phyloP scores from a whole-genome alignment of 1,140 invertebrate species.

The Eueides isabella region DNA sequence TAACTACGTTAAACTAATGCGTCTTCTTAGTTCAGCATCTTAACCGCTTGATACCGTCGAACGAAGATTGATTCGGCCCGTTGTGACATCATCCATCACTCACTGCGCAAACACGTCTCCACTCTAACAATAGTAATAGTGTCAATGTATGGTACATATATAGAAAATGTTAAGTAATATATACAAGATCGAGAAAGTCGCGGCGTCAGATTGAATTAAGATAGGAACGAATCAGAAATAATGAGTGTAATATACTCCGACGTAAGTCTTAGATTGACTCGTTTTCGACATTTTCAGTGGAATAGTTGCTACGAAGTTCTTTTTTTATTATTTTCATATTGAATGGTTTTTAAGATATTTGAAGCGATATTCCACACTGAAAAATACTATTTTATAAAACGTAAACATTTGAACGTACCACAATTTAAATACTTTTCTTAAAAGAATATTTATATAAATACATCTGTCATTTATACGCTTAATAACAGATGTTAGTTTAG shows the following conservation, averaged over 20 bases:
- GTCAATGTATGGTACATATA: conserved; percentile 30
- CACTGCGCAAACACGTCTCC: conserved; percentile 37
- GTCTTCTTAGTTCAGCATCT: conserved; percentile 29
- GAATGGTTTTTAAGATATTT: too few species aligned
- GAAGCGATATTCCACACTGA: too few species aligned
- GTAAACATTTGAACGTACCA: too few species aligned
- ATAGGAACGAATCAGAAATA: not conserved
- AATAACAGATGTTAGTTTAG: too few species aligned
- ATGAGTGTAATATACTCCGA: not conserved
- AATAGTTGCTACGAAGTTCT: too few species aligned
- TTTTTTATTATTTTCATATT: too few species aligned
- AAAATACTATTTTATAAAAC: too few species aligned
- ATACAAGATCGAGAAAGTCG: not conserved
- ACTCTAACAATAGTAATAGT: conserved; percentile 34
- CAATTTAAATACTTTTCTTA: too few species aligned
- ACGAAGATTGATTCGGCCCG: conserved; percentile 44
- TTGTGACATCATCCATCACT: conserved; percentile 44
- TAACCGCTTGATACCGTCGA: conserved; percentile 39
- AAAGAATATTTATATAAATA: too few species aligned
- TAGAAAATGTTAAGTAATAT: conserved; percentile 19
- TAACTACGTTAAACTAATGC: conserved; percentile 34
- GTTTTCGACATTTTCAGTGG: not conserved
- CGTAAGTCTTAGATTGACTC: not conserved
- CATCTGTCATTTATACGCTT: too few species aligned
- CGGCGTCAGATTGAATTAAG: not conserved